A percentile compares a stretch with the other conserved stretches of the same genome.
Evolutionary conservation across 2,113 vertebrate genomes (phyloP).

Genomic region (Plestiodon gilberti): DNA sequence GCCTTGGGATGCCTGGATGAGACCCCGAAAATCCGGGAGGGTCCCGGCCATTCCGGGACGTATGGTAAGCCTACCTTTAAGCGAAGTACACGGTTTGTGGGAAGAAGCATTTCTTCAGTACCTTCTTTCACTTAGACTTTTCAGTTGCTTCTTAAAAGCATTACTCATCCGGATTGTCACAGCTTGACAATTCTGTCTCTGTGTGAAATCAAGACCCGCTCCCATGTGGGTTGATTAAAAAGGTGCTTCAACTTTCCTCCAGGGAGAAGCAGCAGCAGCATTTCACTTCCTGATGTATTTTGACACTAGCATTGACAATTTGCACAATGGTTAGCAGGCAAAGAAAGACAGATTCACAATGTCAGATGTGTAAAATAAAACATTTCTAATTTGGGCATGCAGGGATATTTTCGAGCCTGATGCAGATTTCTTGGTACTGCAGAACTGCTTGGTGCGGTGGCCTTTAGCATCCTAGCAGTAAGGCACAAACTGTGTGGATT

Average conservation of each 20-base stretch:
- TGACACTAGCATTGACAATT: background rate
- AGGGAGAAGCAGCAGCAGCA: background rate
- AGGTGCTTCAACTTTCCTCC: conserved; percentile 28
- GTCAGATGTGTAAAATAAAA: background rate
- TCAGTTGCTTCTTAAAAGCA: background rate
- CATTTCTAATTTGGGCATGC: background rate
- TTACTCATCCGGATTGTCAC: background rate
- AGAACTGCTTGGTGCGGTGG: accelerated
- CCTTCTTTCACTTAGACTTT: background rate
- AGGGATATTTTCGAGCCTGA: background rate
- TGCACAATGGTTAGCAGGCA: conserved; percentile 26
- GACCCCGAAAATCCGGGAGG: too few relatives aligned
- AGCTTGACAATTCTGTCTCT: conserved; percentile 41
- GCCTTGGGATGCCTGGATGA: too few relatives aligned
- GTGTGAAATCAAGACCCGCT: background rate
- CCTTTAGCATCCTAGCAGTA: background rate
- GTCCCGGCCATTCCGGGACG: too few relatives aligned
- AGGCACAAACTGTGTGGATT: background rate
- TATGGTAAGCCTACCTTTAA: too few relatives aligned
- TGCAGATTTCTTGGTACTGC: background rate
- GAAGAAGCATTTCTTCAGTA: background rate
- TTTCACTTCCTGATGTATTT: accelerated
- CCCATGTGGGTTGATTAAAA: conserved; percentile 1
- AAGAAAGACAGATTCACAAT: background rate
- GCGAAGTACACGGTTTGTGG: accelerated